phyloP scores from a whole-genome alignment of 2,797 vertebrate genomes.

The Sylvilagus floridanus region DNA sequence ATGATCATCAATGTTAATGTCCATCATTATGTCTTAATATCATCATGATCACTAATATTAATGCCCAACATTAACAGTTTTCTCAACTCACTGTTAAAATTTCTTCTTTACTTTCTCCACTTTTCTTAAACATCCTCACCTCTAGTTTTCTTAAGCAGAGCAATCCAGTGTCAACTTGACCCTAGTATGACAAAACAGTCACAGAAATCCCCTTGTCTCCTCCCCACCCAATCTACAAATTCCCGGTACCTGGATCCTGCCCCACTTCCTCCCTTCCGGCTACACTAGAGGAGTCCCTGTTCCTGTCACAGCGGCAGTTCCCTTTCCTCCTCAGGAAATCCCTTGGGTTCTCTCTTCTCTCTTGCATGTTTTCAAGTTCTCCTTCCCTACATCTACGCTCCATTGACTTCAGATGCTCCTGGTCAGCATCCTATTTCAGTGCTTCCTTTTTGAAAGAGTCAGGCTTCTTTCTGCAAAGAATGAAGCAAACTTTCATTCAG shows the following conservation, averaged over 20 bases:
- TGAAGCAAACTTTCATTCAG: neutral
- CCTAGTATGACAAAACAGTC: neutral
- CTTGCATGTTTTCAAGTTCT: conserved; percentile 4
- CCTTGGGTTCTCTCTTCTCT: neutral
- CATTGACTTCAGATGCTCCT: neutral
- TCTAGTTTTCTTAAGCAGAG: neutral
- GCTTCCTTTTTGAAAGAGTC: conserved; percentile 50
- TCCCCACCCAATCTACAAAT: neutral
- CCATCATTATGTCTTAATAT: neutral
- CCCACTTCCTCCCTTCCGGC: neutral
- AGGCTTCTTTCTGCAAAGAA: neutral
- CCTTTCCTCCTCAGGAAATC: neutral
- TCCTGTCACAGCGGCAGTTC: neutral
- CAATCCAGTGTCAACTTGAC: neutral
- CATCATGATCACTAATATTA: neutral
- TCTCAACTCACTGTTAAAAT: neutral
- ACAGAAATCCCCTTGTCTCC: neutral
- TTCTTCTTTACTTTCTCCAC: neutral
- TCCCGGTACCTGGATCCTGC: neutral
- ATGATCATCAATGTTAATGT: neutral
- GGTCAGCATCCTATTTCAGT: neutral
- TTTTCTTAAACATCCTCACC: neutral
- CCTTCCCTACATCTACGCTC: neutral
- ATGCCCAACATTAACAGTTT: neutral
- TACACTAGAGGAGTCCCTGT: neutral